phyloP scores from a whole-genome alignment of 1,140 invertebrate genomes.

The Platorchestia sp. region DNA sequence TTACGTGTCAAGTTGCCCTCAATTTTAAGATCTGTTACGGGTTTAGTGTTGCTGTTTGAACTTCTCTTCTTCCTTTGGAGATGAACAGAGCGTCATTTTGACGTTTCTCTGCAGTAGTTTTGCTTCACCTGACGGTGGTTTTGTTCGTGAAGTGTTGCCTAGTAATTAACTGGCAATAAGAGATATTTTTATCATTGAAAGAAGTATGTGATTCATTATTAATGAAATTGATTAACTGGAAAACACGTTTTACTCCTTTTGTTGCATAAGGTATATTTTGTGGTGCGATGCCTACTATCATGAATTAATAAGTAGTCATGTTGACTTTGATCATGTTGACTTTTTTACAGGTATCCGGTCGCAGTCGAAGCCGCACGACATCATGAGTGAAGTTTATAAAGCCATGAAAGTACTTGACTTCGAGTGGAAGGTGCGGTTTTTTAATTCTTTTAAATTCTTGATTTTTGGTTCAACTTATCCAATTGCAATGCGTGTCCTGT shows the following conservation, averaged over 20 bases:
- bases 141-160: not conserved
- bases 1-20: not conserved
- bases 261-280: too few relatives aligned
- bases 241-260: not conserved
- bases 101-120: not conserved
- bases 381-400: conserved; percentile 99
- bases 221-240: not conserved
- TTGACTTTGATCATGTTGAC: too few relatives aligned
- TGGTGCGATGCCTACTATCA: too few relatives aligned
- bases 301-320: too few relatives aligned
- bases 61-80: not conserved
- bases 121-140: not conserved
- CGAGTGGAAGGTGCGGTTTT: conserved; percentile 71
- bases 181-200: not conserved
- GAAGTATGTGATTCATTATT: not conserved
- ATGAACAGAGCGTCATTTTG: not conserved
- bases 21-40: not conserved
- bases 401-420: conserved; percentile 98
- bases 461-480: not conserved
- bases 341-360: conserved; percentile 86
- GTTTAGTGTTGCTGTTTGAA: not conserved
- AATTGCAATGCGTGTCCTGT: not conserved
- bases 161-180: not conserved
- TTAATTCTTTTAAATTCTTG: not conserved
- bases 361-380: conserved; percentile 98